phyloP scores from a whole-genome alignment of 2,888 invertebrate genomes.

The Tenthredo mesomela region DNA sequence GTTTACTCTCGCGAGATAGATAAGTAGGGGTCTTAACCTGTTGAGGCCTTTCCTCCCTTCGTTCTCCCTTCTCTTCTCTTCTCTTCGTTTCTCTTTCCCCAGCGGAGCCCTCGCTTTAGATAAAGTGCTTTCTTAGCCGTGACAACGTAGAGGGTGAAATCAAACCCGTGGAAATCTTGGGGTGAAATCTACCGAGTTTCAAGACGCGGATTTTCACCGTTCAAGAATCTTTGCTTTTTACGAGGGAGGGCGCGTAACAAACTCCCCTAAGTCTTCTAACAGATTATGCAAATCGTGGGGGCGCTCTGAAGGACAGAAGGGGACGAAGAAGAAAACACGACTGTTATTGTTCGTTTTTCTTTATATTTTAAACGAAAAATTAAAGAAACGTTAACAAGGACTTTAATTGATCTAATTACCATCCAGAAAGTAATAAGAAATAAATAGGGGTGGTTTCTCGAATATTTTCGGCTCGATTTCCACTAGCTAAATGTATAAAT shows the following conservation, averaged over 20 bases:
- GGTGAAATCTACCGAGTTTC: slow-evolving; percentile 44
- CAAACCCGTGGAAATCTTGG: slow-evolving; percentile 32
- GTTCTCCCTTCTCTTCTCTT: not conserved
- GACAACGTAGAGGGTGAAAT: slow-evolving; percentile 43
- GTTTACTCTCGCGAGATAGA: slow-evolving; percentile 63
- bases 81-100: not conserved
- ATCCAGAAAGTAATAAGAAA: too few species aligned
- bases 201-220: slow-evolving; percentile 22
- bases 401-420: too few species aligned
- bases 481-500: not conserved
- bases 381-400: not conserved
- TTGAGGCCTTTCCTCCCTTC: slow-evolving; percentile 66
- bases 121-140: slow-evolving; percentile 51
- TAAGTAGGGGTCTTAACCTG: slow-evolving; percentile 70
- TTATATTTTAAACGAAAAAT: not conserved
- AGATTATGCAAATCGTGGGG: slow-evolving; percentile 15
- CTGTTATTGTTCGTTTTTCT: not conserved
- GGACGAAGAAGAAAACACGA: not conserved
- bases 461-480: not conserved
- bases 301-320: not conserved
- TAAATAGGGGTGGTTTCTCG: too few species aligned
- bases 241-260: not conserved
- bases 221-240: slow-evolving; percentile 15
- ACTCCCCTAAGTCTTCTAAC: not conserved
- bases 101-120: slow-evolving; percentile 4